Evolutionary conservation across 2,797 vertebrate species (phyloP).

Genomic region (Chromobotia macracanthus): DNA sequence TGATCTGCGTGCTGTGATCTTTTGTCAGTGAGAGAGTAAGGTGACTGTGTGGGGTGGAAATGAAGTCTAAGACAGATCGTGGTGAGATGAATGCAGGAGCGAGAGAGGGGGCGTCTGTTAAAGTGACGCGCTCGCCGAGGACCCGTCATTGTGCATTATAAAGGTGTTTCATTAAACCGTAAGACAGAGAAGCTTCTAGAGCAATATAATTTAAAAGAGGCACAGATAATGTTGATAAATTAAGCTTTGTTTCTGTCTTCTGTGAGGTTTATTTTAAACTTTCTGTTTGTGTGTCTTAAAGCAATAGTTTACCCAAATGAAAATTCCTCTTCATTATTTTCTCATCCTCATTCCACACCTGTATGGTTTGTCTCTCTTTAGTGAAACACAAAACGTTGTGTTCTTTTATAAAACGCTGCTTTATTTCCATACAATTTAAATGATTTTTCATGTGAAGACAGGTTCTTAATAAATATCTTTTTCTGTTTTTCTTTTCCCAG

Average conservation of each 20-base stretch:
- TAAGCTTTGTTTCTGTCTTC: not conserved
- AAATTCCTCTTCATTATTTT: too few species aligned
- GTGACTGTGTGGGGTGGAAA: not conserved
- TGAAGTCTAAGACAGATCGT: conserved; percentile 3
- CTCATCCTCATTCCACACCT: too few species aligned
- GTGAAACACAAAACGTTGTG: too few species aligned
- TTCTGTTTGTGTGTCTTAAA: too few species aligned
- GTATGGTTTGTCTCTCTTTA: too few species aligned
- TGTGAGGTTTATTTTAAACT: not conserved
- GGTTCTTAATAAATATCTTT: not conserved
- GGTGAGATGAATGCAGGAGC: not conserved
- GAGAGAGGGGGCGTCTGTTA: conserved; percentile 1
- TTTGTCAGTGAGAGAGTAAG: not conserved
- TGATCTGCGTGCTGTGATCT: conserved; percentile 22
- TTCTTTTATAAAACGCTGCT: too few species aligned
- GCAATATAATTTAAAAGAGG: not conserved
- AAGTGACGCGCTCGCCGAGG: not conserved
- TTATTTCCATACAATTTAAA: too few species aligned
- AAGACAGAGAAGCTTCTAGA: not conserved
- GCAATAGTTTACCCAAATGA: too few species aligned
- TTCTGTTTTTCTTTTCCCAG: conserved; percentile 40
- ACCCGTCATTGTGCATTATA: not conserved
- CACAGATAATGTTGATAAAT: not conserved
- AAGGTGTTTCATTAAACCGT: not conserved
- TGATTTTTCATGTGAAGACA: too few species aligned